Percentiles rank a stretch among this genome's conserved stretches.
Conservation (phyloP, 2,888 invertebrate genomes). For the Oxystoma pomonae region DNA sequence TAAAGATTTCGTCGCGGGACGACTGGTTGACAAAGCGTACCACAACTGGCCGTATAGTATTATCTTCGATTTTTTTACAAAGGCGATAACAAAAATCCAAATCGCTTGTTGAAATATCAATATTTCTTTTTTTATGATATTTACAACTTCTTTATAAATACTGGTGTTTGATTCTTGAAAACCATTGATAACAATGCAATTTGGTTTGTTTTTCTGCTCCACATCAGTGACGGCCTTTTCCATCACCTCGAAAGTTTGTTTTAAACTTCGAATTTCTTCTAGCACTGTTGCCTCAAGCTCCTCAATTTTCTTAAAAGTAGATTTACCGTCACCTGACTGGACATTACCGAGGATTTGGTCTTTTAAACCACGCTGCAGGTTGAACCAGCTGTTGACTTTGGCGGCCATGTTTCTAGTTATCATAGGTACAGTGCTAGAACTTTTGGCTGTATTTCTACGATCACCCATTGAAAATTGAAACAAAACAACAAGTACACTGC, state of each 20-base stretch:
- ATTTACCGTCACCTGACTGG: neutral
- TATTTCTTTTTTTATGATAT: neutral
- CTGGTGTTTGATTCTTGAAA: neutral
- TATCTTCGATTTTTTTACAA: neutral
- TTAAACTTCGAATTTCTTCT: neutral
- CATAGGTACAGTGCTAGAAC: neutral
- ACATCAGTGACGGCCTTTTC: neutral
- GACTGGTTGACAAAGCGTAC: neutral
- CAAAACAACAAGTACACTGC: no score
- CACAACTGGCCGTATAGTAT: neutral
- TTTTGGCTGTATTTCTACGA: neutral
- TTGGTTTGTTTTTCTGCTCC: neutral
- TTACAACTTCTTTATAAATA: neutral
- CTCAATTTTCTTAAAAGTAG: neutral
- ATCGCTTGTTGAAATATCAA: neutral
- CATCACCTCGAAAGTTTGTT: neutral
- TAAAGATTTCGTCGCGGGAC: neutral
- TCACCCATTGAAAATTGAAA: neutral
- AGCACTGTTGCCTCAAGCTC: neutral
- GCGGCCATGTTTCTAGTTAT: neutral
- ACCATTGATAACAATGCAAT: neutral
- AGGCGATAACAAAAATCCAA: neutral
- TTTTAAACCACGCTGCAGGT: neutral
- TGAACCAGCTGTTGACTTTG: neutral
- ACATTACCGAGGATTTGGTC: neutral